A percentile compares a stretch with the other conserved stretches of the same genome.
Conservation (phyloP, 1,140 invertebrate species). For the Artemia franciscana region DNA sequence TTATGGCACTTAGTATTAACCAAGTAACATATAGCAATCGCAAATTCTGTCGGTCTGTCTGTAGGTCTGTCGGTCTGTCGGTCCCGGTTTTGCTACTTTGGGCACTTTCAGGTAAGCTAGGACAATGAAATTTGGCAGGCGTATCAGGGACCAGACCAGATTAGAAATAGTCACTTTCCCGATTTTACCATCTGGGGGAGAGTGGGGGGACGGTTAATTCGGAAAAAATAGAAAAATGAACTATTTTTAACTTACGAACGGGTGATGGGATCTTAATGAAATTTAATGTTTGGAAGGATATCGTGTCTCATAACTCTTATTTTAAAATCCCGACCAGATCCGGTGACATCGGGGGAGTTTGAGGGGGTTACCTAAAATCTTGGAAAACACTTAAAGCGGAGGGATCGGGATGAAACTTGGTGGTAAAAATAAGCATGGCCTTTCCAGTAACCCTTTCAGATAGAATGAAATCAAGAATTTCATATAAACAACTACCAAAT, state of each 20-base stretch:
- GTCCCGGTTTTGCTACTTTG: neutral
- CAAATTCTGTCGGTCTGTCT: neutral
- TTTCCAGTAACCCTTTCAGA: neutral
- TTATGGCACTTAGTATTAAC: no score
- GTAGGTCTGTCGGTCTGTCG: neutral
- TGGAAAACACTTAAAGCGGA: neutral
- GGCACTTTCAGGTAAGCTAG: neutral
- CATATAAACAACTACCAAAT: neutral
- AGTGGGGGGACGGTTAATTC: no score
- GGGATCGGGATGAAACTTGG: neutral
- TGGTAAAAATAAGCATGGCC: neutral
- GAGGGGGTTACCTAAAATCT: neutral
- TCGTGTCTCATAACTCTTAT: neutral
- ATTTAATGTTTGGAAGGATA: neutral
- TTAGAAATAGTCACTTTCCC: neutral
- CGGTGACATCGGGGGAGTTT: neutral
- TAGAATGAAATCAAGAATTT: neutral
- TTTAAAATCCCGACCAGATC: neutral
- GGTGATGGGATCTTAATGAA: neutral
- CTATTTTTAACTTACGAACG: neutral
- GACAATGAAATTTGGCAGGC: neutral
- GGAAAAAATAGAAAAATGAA: neutral
- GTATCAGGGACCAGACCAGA: neutral
- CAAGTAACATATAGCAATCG: no score
- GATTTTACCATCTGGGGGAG: neutral